These are phyloP conservation scores for Euglossa dilemma DNA, from an alignment of 1,140 invertebrate genomes.

Conservation along the genomic window DNA sequence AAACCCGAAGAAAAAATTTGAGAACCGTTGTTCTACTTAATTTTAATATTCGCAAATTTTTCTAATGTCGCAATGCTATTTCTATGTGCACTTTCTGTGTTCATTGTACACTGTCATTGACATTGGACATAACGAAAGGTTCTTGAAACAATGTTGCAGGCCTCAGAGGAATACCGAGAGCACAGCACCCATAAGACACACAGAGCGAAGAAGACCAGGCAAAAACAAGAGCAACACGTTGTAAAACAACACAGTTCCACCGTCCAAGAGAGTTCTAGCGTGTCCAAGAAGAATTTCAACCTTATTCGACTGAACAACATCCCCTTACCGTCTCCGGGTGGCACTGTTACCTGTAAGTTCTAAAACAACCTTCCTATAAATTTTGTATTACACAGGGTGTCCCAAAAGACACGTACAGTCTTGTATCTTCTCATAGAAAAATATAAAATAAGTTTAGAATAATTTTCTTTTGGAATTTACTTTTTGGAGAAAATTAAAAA, in stretches of 20 bases:
- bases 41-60: too few species aligned
- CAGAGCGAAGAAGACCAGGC: conserved; percentile 74
- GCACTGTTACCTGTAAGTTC: conserved; percentile 87
- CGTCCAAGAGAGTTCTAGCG: conserved; percentile 72
- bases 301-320: conserved; percentile 88
- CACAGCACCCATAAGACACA: conserved; percentile 77
- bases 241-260: conserved; percentile 77
- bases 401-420: too few species aligned
- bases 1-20: too few species aligned
- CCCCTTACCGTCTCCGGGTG: conserved; percentile 86
- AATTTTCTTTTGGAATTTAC: too few species aligned
- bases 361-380: neutral
- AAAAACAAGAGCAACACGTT: conserved; percentile 76
- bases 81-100: too few species aligned
- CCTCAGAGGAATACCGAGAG: conserved; percentile 79
- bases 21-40: too few species aligned
- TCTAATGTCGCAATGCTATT: too few species aligned
- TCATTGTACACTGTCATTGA: too few species aligned
- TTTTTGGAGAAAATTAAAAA: too few species aligned
- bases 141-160: conserved; percentile 70
- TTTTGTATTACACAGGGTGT: too few species aligned
- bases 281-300: conserved; percentile 82
- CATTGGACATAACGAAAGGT: neutral
- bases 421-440: too few species aligned
- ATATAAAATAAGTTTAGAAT: too few species aligned